phyloP scores from a whole-genome alignment of 2,888 invertebrate species.

The Xanthorhoe designata region DNA sequence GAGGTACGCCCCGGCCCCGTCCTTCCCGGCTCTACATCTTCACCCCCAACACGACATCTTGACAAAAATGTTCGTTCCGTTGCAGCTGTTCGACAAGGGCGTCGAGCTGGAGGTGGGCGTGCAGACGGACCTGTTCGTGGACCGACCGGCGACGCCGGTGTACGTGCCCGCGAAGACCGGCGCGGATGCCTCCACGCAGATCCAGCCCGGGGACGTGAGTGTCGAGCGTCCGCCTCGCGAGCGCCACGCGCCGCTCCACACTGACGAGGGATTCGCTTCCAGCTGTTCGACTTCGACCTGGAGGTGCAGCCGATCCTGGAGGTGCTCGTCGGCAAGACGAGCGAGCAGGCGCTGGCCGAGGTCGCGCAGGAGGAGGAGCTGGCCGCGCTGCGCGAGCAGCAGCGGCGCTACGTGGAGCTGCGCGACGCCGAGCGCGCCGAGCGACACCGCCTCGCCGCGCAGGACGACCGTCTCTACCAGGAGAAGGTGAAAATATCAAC shows the following conservation, averaged over 20 bases:
- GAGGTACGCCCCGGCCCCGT: conserved; percentile 82
- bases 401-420: conserved; percentile 87
- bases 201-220: conserved; percentile 94
- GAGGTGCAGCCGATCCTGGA: conserved; percentile 96
- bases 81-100: conserved; percentile 89
- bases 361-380: conserved; percentile 97
- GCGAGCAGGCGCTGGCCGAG: conserved; percentile 95
- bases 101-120: conserved; percentile 91
- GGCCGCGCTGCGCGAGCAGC: conserved; percentile 91
- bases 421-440: conserved; percentile 94
- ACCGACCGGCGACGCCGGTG: conserved; percentile 92
- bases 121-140: conserved; percentile 95
- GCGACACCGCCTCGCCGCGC: conserved; percentile 91
- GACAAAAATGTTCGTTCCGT: conserved; percentile 81
- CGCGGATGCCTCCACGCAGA: conserved; percentile 93
- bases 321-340: conserved; percentile 94
- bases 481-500: too few species aligned
- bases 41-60: conserved; percentile 85
- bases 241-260: background rate
- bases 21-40: conserved; percentile 88
- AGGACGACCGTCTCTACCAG: conserved; percentile 88
- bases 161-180: conserved; percentile 93
- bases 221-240: background rate
- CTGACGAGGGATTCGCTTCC: conserved; percentile 21
- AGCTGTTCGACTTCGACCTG: conserved; percentile 96